Base-by-base conservation (phyloP, 1,140 invertebrate species). In the Diorhabda elongata region DNA sequence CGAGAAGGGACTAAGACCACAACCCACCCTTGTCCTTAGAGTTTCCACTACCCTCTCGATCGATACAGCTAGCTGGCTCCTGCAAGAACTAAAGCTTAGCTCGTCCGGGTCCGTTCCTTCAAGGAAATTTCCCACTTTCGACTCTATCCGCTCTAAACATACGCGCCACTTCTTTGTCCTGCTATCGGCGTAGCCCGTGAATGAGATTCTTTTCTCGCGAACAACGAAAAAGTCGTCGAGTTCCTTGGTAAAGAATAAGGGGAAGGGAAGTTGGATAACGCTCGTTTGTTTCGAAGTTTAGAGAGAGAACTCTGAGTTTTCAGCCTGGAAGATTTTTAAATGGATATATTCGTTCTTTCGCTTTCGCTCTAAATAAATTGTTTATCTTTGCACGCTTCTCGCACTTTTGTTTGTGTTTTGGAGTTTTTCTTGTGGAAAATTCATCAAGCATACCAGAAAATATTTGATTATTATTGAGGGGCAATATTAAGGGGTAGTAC, bases 21-120 rank as follows among this genome's bases (percentile, higher is more conserved):
- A 79, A 73, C 78, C 74, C 76, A 77, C 78, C 78, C 78, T 78
- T 79, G 77, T 79, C 78, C 76, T 79, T 52, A 52, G 47, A 78
- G 77, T 75, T 75, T 78, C 76, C 72, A 75, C 78, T 74, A 76
- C 78, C 78, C 78, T 79, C 64, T 75, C 78, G 78, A 79, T 79
- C 78, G 78, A 79, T 79, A 79, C 78, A 79, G 78, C 78, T 78
- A 77, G 75, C 75, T 75, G 74, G 76, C 74, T 77, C 74, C 77
- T 78, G 76, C 77, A 78, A 78, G 77, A 79, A 75, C 76, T 70
- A 64, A 73, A 78, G 76, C 77, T 79, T 79, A 77, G 78, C 75
- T 79, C 74, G 77, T 72, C 78, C 78, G 77, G 78, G 76, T 76
- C 77, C 77, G 76, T 76, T 79, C 77, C 77, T 79, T 79, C 67